These are phyloP conservation scores for Pseudorasbora parva DNA, from an alignment of 2,113 vertebrate species.

Conservation along the genomic window DNA sequence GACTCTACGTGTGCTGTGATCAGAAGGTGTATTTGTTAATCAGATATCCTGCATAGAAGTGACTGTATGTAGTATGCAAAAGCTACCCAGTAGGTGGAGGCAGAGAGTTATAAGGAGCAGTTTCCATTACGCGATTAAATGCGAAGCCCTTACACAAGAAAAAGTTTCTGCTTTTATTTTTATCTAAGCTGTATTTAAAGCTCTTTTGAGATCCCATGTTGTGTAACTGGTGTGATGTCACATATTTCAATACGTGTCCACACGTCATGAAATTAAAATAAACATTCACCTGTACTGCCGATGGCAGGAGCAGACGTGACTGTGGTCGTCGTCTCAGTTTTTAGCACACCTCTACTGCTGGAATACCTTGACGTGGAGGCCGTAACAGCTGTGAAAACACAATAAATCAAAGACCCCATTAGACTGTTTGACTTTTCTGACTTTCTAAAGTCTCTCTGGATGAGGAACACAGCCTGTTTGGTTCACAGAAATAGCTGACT, in stretches of 20 bases:
- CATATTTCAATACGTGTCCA: not conserved
- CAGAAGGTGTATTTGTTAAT: not conserved
- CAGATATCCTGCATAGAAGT: not conserved
- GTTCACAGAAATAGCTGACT: constrained; percentile 35
- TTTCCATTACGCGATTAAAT: not conserved
- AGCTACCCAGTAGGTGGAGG: constrained; percentile 58
- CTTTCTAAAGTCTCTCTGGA: not conserved
- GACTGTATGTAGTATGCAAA: not conserved
- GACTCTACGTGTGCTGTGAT: not conserved
- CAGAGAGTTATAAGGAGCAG: not conserved
- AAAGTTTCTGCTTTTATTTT: not conserved
- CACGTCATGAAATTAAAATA: not conserved
- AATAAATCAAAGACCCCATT: not conserved
- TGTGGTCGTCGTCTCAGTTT: constrained; percentile 20
- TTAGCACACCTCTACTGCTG: constrained; percentile 24
- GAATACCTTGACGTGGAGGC: constrained; percentile 12
- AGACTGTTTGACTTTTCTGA: no score
- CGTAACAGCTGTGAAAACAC: constrained; percentile 1
- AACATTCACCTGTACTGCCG: constrained; percentile 41
- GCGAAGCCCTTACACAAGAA: not conserved
- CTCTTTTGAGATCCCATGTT: not conserved
- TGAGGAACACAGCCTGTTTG: not conserved
- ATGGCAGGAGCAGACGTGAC: not conserved
- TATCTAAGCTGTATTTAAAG: not conserved
- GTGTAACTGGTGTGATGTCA: not conserved